A percentile compares a stretch with the other conserved stretches of the same genome.
phyloP scores from a whole-genome alignment of 2,888 invertebrate genomes.

The Cheilosia vernalis region DNA sequence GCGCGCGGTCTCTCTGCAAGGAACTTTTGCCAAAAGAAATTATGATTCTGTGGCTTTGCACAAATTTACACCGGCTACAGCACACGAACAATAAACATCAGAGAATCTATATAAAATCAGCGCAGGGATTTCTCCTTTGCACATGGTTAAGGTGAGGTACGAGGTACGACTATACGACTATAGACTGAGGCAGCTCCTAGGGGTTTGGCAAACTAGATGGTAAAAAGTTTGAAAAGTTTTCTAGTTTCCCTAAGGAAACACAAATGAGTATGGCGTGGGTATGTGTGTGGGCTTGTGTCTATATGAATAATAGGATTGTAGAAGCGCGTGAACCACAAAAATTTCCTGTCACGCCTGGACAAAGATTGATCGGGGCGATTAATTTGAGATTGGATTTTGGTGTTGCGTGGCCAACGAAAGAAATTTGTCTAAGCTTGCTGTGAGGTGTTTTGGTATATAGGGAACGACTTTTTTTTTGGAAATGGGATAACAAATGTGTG shows the following conservation, averaged over 20 bases:
- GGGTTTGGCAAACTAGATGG: neutral
- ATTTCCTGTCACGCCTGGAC: slow-evolving; percentile 58
- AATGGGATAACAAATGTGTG: slow-evolving; percentile 25
- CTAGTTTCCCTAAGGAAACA: slow-evolving; percentile 22
- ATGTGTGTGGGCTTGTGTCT: slow-evolving; percentile 15
- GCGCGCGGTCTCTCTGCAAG: neutral
- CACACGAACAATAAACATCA: neutral
- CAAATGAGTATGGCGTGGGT: neutral
- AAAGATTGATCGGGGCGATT: slow-evolving; percentile 65
- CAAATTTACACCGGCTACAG: slow-evolving; percentile 17
- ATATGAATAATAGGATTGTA: slow-evolving; percentile 41
- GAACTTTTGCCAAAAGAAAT: slow-evolving; percentile 34
- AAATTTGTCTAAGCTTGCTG: slow-evolving; percentile 23
- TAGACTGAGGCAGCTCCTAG: neutral
- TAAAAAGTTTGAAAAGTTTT: slow-evolving; percentile 29
- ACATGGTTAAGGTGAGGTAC: neutral
- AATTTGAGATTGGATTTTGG: slow-evolving; percentile 57
- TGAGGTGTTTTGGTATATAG: neutral
- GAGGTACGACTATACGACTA: too few relatives aligned
- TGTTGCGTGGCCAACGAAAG: slow-evolving; percentile 18
- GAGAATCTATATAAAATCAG: slow-evolving; percentile 27
- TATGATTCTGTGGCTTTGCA: slow-evolving; percentile 47
- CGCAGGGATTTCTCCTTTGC: slow-evolving; percentile 7
- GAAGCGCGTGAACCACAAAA: slow-evolving; percentile 47
- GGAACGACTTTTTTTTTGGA: neutral